phyloP scores from a whole-genome alignment of 2,888 invertebrate genomes.

The Ptychoptera contaminata region DNA sequence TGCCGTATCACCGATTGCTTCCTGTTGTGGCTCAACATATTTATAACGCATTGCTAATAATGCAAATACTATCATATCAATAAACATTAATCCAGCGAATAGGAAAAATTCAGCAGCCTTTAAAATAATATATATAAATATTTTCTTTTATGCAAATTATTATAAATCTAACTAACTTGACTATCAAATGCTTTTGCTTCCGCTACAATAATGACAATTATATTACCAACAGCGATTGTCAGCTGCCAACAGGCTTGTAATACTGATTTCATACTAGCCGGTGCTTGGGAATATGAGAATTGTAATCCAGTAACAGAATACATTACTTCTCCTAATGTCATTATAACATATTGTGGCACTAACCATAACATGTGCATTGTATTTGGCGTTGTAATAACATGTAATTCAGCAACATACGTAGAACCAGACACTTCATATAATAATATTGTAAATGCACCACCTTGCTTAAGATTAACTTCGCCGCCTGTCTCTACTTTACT shows the following conservation, averaged over 20 bases:
- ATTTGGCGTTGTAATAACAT: constrained; percentile 29
- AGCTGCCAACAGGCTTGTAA: constrained; percentile 86
- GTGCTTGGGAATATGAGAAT: constrained; percentile 55
- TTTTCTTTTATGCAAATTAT: too few relatives aligned
- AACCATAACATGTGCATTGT: constrained; percentile 42
- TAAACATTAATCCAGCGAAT: constrained; percentile 74
- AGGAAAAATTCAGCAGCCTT: constrained; percentile 78
- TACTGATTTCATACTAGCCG: constrained; percentile 80
- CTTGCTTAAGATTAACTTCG: constrained; percentile 16
- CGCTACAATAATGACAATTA: constrained; percentile 81
- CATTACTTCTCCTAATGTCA: constrained; percentile 43
- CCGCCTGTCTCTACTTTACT: neutral
- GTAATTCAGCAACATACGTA: neutral
- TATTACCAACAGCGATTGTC: constrained; percentile 84
- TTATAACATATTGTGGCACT: constrained; percentile 51
- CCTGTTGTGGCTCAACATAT: neutral
- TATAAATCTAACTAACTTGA: too few relatives aligned
- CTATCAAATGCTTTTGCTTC: constrained; percentile 50
- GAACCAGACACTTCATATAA: neutral
- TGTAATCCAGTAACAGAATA: constrained; percentile 55
- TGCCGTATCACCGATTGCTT: neutral
- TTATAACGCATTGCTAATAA: constrained; percentile 66
- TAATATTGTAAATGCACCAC: constrained; percentile 16
- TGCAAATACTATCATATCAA: constrained; percentile 69
- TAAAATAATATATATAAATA: neutral